A percentile compares a stretch with the other conserved stretches of the same genome.
Conservation (phyloP, 2,797 vertebrate genomes). For the Craterocephalus amniculus region DNA sequence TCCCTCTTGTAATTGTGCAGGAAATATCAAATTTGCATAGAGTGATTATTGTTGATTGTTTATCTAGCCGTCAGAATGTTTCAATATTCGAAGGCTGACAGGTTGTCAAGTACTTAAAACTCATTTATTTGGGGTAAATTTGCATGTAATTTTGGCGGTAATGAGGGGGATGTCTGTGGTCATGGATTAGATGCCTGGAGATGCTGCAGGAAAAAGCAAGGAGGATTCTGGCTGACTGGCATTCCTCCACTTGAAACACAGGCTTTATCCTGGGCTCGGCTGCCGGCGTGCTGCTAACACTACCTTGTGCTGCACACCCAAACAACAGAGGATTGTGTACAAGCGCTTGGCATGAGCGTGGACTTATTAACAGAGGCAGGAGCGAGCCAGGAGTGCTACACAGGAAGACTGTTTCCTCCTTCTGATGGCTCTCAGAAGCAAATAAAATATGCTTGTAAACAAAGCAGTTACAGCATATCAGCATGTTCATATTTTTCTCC, state of each 20-base stretch:
- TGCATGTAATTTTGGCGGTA: slow-evolving; percentile 98
- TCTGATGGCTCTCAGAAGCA: slow-evolving; percentile 34
- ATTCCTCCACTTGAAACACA: slow-evolving; percentile 73
- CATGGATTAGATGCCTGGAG: slow-evolving; percentile 88
- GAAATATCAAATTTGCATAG: slow-evolving; percentile 99
- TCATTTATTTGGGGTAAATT: slow-evolving; percentile 98
- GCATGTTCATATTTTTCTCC: background rate
- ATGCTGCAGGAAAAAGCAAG: slow-evolving; percentile 68
- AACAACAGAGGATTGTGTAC: slow-evolving; percentile 60
- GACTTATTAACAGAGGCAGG: slow-evolving; percentile 40
- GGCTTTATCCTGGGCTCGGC: slow-evolving; percentile 54
- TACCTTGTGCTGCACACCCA: slow-evolving; percentile 52
- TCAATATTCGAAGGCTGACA: slow-evolving; percentile 96
- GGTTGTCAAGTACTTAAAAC: slow-evolving; percentile 99
- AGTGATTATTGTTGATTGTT: slow-evolving; percentile 99
- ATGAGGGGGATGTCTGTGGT: slow-evolving; percentile 95
- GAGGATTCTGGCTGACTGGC: slow-evolving; percentile 75
- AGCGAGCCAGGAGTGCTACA: slow-evolving; percentile 42
- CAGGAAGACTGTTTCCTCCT: slow-evolving; percentile 34
- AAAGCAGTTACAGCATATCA: slow-evolving; percentile 31
- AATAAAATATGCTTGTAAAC: slow-evolving; percentile 50
- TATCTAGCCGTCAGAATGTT: slow-evolving; percentile 98
- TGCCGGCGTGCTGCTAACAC: slow-evolving; percentile 48
- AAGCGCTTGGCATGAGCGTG: slow-evolving; percentile 48
- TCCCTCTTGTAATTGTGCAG: slow-evolving; percentile 92